Base-by-base conservation (phyloP, 1,140 invertebrate species). In the Tribolium castaneum region DNA sequence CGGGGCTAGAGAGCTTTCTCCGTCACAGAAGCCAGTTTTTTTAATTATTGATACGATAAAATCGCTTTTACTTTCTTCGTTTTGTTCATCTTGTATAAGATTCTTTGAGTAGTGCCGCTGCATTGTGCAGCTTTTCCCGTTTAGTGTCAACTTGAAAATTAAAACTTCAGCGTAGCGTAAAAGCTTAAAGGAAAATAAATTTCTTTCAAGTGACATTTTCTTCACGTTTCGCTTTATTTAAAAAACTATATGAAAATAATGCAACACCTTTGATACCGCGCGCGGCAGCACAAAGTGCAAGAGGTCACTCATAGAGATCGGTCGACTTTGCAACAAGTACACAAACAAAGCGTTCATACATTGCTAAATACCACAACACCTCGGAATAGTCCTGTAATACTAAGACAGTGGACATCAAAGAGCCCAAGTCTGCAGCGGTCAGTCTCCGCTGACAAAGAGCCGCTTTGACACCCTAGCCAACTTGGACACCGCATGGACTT, bases 351-450 rank as follows among this genome's bases (percentile, higher is more conserved):
- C 75, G 70, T 83, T 82, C 81, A 83, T 84, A 83, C 83, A 85
- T 85, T 83, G 83, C 83, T 84, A 83, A 84, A 82, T 82, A 83
- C 84, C 84, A 80, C 84, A 85, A 85, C 84, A 84, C 83, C 83
- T 84, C 82, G 78, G 80, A 82, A 82, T 81, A 82, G 80, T 82
- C 79, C 66, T 80, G 84, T 85, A 84, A 85, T 81, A 84, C 82
- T 84, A 85, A 85, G 84, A 85, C 82, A 84, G 81, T 82, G 83
- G 84, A 85, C 83, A 85, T 85, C 84, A 85, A 85, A 85, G 84
- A 80, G 66, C 56, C 66, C 78, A 83, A 82, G 83, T 84, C 82
- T 80, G 82, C 77, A 83, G 77, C 81, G 84, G 83, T 83, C 83
- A 83, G 83, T 83, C 77, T 83, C 80, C 79, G 50, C 70, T 81